Conservation (phyloP, 2,113 vertebrate genomes). For the Cynocephalus volans region DNA sequence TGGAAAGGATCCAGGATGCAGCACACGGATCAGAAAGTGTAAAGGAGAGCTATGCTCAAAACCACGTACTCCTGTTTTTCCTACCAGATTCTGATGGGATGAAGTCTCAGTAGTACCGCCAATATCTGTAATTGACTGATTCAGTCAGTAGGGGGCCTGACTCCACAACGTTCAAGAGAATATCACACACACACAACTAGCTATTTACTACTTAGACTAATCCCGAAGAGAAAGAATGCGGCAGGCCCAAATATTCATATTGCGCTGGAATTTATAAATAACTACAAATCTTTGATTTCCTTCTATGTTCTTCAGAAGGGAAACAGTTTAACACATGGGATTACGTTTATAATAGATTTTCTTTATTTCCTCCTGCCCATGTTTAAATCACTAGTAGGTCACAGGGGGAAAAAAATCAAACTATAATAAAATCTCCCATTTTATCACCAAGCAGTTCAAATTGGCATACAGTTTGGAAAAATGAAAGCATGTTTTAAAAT, state of each 20-base stretch:
- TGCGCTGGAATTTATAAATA: constrained; percentile 73
- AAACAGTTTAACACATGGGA: constrained; percentile 66
- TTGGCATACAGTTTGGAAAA: constrained; percentile 83
- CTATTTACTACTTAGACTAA: constrained; percentile 69
- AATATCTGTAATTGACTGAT: constrained; percentile 82
- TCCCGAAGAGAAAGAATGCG: background rate
- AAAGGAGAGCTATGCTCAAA: background rate
- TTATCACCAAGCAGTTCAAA: constrained; percentile 83
- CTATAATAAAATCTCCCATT: constrained; percentile 81
- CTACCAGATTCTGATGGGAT: background rate
- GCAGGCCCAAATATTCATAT: constrained; percentile 65
- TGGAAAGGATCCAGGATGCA: background rate
- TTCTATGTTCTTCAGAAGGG: constrained; percentile 47
- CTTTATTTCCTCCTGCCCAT: constrained; percentile 64
- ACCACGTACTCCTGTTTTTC: background rate
- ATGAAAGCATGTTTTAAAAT: constrained; percentile 85
- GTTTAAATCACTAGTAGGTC: constrained; percentile 72
- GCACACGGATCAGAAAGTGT: background rate
- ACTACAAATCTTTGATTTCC: constrained; percentile 56
- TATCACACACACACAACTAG: constrained; percentile 49
- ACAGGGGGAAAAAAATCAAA: background rate
- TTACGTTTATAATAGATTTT: constrained; percentile 73
- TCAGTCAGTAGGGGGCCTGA: constrained; percentile 85
- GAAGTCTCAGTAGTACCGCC: constrained; percentile 14
- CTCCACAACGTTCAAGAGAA: constrained; percentile 74